Conservation (phyloP, 2,888 invertebrate genomes). For the Ptychoptera albimana region DNA sequence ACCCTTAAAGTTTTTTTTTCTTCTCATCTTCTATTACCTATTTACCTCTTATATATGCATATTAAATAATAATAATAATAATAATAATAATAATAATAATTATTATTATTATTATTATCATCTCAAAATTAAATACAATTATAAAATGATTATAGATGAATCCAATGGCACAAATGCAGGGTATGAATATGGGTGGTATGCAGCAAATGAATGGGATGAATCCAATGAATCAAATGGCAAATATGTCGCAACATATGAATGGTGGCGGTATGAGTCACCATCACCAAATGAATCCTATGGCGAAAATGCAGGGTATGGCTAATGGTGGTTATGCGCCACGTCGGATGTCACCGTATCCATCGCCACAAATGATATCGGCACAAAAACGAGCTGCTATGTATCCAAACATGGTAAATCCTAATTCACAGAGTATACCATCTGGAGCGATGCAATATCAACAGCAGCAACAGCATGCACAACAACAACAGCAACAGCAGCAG, state of each 20-base stretch:
- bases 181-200: slow-evolving; percentile 47
- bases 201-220: slow-evolving; percentile 16
- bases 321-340: slow-evolving; percentile 48
- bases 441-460: slow-evolving; percentile 16
- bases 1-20: slow-evolving; percentile 6
- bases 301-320: slow-evolving; percentile 37
- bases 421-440: slow-evolving; percentile 38
- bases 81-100: neutral
- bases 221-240: slow-evolving; percentile 40
- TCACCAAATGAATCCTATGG: slow-evolving; percentile 50
- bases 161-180: slow-evolving; percentile 57
- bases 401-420: slow-evolving; percentile 31
- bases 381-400: slow-evolving; percentile 42
- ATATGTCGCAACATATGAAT: slow-evolving; percentile 25
- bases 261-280: slow-evolving; percentile 41
- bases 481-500: slow-evolving; percentile 17
- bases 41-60: too few relatives aligned
- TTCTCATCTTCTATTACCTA: slow-evolving; percentile 4
- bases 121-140: neutral
- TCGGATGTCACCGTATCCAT: slow-evolving; percentile 73
- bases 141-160: slow-evolving; percentile 35
- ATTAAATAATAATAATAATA: too few relatives aligned
- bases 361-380: slow-evolving; percentile 70
- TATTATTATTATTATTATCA: neutral
- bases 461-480: slow-evolving; percentile 10